Percentiles rank a stretch among this genome's conserved stretches.
Evolutionary conservation across 2,797 vertebrate genomes (phyloP).

Genomic region (Okamejei kenojei): DNA sequence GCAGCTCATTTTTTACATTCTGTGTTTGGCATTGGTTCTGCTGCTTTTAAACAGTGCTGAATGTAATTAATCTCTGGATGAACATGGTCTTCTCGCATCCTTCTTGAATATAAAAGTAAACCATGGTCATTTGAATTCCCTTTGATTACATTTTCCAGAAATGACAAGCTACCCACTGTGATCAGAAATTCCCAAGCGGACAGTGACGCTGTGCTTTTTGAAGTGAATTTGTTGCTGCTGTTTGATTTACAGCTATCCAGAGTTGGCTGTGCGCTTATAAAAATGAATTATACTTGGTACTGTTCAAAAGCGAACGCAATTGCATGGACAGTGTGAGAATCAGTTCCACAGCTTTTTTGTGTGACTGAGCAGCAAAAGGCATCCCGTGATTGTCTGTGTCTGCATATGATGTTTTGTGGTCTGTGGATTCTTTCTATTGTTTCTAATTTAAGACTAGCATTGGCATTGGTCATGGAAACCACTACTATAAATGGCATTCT

Average conservation of each 20-base stretch:
- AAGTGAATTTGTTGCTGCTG: neutral
- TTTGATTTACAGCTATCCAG: neutral
- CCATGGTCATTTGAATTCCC: neutral
- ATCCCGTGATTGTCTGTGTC: slow-evolving; percentile 28
- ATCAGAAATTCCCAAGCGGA: neutral
- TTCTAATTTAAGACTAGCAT: slow-evolving; percentile 24
- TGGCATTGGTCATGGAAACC: slow-evolving; percentile 23
- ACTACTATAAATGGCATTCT: slow-evolving; percentile 34
- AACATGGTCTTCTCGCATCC: neutral
- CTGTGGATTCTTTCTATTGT: slow-evolving; percentile 19
- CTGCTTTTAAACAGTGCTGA: neutral
- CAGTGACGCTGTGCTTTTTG: neutral
- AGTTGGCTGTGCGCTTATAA: neutral
- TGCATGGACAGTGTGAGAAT: neutral
- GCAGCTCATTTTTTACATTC: neutral
- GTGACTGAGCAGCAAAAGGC: slow-evolving; percentile 15
- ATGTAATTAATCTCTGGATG: neutral
- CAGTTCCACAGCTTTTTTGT: slow-evolving; percentile 23
- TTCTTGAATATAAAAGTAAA: slow-evolving; percentile 4
- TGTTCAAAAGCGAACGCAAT: neutral
- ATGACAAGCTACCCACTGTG: neutral
- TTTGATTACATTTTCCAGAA: slow-evolving; percentile 17
- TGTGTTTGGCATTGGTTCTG: neutral
- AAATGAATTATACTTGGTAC: neutral
- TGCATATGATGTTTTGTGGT: slow-evolving; percentile 32